Conservation (phyloP, 2,113 vertebrate species). For the Macaca mulatta region DNA sequence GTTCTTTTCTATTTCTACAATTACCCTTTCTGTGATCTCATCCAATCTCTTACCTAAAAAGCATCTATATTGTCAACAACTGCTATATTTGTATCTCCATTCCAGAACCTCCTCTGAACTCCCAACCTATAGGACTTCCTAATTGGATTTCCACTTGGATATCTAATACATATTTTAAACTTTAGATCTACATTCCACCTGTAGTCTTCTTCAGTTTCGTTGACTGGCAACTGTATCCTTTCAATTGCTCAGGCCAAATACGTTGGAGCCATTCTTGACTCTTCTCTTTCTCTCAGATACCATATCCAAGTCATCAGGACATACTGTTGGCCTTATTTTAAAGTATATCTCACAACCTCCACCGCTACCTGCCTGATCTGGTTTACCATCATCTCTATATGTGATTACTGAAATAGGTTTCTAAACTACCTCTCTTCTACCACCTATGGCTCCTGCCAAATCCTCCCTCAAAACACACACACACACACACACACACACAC, state of each 20-base stretch:
- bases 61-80: not conserved
- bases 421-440: not conserved
- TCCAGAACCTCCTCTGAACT: not conserved
- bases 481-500: not conserved
- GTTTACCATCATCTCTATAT: not conserved
- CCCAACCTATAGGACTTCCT: not conserved
- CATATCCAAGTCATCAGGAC: not conserved
- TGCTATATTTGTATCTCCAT: not conserved
- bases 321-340: not conserved
- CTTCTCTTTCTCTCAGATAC: not conserved
- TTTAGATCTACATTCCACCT: not conserved
- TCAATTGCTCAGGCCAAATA: not conserved
- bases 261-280: not conserved
- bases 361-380: not conserved
- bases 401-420: not conserved
- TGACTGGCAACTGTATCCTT: not conserved
- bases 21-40: not conserved
- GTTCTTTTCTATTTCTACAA: not conserved
- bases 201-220: not conserved
- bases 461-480: not conserved
- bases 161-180: not conserved
- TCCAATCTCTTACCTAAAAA: not conserved
- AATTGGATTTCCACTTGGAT: not conserved
- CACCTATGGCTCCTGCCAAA: not conserved
- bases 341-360: not conserved